Base-by-base conservation (phyloP, 2,888 invertebrate genomes). In the Chrysodeixis includens region DNA sequence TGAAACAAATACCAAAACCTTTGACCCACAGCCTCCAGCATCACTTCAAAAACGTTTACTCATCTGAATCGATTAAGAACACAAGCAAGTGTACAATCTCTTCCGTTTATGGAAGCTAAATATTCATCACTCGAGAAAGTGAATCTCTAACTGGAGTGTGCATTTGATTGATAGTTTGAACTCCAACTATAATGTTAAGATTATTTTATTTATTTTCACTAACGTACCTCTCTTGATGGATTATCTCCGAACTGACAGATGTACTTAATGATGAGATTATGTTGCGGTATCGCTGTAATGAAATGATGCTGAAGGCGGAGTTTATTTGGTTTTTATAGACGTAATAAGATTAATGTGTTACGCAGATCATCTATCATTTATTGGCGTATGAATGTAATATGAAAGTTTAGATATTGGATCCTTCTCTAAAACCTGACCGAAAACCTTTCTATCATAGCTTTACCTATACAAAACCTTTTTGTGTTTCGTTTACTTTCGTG, bases 1-100 rank as follows among this genome's bases (percentile, higher is more conserved):
- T 46, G n/a, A n/a, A 20, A 20, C 18, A 20, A 18, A 18, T 49
- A 18, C 10, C 10, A 16, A 16, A 44, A 16, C 16, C 46, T 49
- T 10, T 49, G 46, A 49, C 46, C 46, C 10, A 8, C 10, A 49
- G 4, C 46, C 20, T 3, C 46, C 18, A 49, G 16, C 7, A 16
- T 32, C 18, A 51, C 35, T 61, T 57, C 16, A 26, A 60, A 78
- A 67, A 55, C 14, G 78, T 69, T 46, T 26, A 66, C 30, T 78
- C 78, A 78, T 80, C 49, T 40, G 55, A 65, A 69, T 66, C 64
- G 64, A 80, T 77, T 69, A 46, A 51, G 12, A 16, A 32, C 9
- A 22, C 20, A 59, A 18, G 53, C 20, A 52, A 59, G 60, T 35
- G 49, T n/a, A 18, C n/a, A 40, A 12, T 30, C 16, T 35, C 46